Evolutionary conservation across 2,797 vertebrate genomes (phyloP).

Genomic region (Tolypeutes matacus): DNA sequence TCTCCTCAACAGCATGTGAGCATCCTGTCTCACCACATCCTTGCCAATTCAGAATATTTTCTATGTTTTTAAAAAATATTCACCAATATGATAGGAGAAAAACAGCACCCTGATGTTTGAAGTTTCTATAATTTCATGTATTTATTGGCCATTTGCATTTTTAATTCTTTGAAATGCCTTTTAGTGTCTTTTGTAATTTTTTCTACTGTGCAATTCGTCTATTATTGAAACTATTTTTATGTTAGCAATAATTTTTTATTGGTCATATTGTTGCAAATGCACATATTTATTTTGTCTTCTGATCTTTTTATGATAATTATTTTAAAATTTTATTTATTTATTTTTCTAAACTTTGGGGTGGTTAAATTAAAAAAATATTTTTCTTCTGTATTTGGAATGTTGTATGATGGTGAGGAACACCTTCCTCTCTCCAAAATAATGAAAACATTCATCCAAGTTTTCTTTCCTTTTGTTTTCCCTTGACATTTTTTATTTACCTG

Average conservation of each 20-base stretch:
- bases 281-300: not conserved
- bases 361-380: not conserved
- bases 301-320: not conserved
- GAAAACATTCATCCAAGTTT: not conserved
- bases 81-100: not conserved
- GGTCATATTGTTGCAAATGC: not conserved
- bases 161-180: not conserved
- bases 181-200: not conserved
- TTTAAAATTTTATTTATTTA: not conserved
- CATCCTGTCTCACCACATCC: not conserved
- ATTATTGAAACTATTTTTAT: constrained; percentile 4
- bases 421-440: not conserved
- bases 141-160: not conserved
- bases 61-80: constrained; percentile 3
- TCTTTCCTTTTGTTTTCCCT: not conserved
- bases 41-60: constrained; percentile 9
- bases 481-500: not conserved
- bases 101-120: not conserved
- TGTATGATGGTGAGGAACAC: not conserved
- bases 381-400: not conserved
- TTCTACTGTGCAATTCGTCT: not conserved
- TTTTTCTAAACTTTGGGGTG: not conserved
- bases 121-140: not conserved
- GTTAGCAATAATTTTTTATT: not conserved
- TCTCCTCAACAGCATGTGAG: not conserved